These are phyloP conservation scores for Asbolus verrucosus DNA, from an alignment of 1,140 invertebrate genomes.

Conservation along the genomic window DNA sequence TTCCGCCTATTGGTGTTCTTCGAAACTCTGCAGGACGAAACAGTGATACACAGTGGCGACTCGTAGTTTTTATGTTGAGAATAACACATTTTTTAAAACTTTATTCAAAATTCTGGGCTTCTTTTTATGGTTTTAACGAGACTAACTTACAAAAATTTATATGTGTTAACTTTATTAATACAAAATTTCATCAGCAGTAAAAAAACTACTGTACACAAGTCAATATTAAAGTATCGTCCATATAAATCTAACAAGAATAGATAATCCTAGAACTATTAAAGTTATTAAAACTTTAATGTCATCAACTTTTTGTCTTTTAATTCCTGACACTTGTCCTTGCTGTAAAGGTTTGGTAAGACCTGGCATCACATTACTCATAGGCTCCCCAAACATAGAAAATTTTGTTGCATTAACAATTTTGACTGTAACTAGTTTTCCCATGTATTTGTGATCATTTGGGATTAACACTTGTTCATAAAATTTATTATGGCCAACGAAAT, in stretches of 20 bases:
- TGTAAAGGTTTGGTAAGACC: constrained; percentile 67
- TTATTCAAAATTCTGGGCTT: too few relatives aligned
- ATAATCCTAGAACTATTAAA: constrained; percentile 47
- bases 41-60: too few relatives aligned
- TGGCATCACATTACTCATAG: constrained; percentile 69
- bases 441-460: constrained; percentile 79
- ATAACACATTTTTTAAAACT: too few relatives aligned
- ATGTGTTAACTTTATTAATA: too few relatives aligned
- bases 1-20: too few relatives aligned
- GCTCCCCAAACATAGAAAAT: constrained; percentile 87
- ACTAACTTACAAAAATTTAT: too few relatives aligned
- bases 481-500: constrained; percentile 96
- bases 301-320: constrained; percentile 49
- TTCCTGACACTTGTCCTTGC: constrained; percentile 68
- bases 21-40: too few relatives aligned
- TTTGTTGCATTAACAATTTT: constrained; percentile 82
- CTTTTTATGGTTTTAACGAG: too few relatives aligned
- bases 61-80: too few relatives aligned
- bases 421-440: constrained; percentile 88
- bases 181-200: too few relatives aligned
- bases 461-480: constrained; percentile 95
- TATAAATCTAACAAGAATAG: constrained; percentile 53
- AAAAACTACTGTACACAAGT: background rate
- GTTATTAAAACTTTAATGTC: constrained; percentile 43
- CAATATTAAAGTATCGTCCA: constrained; percentile 54